Conservation (phyloP, 2,113 vertebrate species). For the Laterallus jamaicensis region DNA sequence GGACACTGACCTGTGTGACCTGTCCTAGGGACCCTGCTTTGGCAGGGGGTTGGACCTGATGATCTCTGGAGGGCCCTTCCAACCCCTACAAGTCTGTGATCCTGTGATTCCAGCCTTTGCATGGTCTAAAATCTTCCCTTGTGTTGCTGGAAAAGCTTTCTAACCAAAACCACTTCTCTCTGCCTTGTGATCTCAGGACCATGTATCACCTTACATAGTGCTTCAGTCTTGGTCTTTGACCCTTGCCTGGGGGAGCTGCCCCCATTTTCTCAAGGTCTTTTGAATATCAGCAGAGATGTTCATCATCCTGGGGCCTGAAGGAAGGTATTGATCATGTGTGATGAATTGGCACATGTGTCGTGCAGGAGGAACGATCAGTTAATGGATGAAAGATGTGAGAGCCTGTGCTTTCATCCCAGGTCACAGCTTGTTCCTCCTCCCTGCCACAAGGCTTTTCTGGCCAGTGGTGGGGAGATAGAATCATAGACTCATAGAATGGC, state of each 20-base stretch:
- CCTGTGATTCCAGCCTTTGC: not conserved
- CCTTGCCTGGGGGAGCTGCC: conserved; percentile 22
- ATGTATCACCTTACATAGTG: rapidly evolving
- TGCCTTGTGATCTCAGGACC: not conserved
- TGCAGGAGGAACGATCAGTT: conserved; percentile 25
- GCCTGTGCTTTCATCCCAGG: not conserved
- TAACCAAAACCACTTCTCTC: not conserved
- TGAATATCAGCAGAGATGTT: conserved; percentile 1
- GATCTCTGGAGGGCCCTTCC: too few species aligned
- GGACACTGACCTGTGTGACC: too few species aligned
- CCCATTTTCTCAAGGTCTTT: conserved; percentile 4
- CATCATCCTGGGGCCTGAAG: conserved; percentile 15
- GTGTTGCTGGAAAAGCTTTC: not conserved
- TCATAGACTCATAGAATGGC: too few species aligned
- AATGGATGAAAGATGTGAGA: conserved; percentile 36
- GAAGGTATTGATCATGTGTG: conserved; percentile 49
- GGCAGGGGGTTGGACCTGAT: too few species aligned
- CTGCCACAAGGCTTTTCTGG: not conserved
- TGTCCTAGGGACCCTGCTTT: too few species aligned
- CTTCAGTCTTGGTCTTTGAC: conserved; percentile 20
- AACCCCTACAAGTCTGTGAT: too few species aligned
- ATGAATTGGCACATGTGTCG: not conserved
- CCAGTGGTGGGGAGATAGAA: not conserved
- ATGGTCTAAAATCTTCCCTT: not conserved
- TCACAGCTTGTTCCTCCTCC: not conserved